A percentile compares a stretch with the other conserved stretches of the same genome.
These are phyloP conservation scores for Brienomyrus brachyistius DNA, from an alignment of 2,113 vertebrate species.

Conservation along the genomic window DNA sequence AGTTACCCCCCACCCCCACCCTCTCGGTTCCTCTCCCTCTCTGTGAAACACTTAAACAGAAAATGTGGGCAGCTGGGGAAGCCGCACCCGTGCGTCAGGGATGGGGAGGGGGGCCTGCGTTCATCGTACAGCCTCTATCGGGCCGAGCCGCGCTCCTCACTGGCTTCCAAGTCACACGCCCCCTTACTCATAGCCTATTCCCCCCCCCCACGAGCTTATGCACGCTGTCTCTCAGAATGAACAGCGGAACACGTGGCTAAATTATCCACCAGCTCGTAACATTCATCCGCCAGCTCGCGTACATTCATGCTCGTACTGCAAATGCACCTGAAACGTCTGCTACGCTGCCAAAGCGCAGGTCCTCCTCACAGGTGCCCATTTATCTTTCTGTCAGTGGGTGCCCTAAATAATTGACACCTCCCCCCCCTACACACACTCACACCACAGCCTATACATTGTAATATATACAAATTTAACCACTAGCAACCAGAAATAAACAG, in stretches of 20 bases:
- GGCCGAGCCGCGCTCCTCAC: background rate
- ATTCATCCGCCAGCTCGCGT: background rate
- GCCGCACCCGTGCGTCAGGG: accelerated
- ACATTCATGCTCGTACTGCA: background rate
- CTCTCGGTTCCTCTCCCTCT: background rate
- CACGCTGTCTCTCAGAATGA: background rate
- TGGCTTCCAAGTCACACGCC: background rate
- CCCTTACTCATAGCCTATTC: background rate
- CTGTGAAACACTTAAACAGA: background rate
- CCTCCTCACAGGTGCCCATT: background rate
- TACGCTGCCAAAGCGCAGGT: background rate
- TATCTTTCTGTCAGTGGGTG: background rate
- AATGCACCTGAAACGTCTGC: background rate
- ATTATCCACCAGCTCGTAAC: background rate
- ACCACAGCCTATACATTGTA: background rate
- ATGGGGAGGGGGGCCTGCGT: background rate
- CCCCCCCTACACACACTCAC: background rate
- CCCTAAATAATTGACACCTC: background rate
- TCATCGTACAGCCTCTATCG: background rate
- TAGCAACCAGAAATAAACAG: background rate
- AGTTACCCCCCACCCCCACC: background rate
- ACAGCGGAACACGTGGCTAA: background rate
- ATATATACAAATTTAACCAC: background rate
- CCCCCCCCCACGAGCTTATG: background rate
- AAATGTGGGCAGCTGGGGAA: background rate